Conservation (phyloP, 2,113 vertebrate species). For the Passer montanus region DNA sequence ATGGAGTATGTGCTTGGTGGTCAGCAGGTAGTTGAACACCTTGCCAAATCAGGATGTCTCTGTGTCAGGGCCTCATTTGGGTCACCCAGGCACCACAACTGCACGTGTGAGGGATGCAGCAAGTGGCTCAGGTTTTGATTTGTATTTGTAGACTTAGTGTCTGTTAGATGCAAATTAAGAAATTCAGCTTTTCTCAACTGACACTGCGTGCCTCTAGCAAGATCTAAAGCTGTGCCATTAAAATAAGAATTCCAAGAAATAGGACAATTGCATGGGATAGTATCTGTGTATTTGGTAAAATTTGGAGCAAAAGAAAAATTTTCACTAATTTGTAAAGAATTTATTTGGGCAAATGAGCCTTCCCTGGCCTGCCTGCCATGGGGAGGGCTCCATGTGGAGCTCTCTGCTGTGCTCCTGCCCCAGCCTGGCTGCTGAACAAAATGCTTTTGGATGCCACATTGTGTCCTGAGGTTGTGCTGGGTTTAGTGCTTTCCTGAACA, state of each 20-base stretch:
- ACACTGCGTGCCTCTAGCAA: not conserved
- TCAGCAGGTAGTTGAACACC: not conserved
- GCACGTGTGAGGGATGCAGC: not conserved
- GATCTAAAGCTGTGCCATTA: not conserved
- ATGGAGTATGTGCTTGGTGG: not conserved
- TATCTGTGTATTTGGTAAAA: not conserved
- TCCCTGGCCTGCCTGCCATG: accelerated
- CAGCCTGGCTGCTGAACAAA: accelerated
- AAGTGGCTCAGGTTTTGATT: not conserved
- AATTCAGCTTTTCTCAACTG: not conserved
- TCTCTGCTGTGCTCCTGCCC: accelerated
- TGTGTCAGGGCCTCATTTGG: not conserved
- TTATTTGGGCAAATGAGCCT: not conserved
- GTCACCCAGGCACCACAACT: not conserved
- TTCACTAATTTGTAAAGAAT: not conserved
- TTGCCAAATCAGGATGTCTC: not conserved
- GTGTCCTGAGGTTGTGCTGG: not conserved
- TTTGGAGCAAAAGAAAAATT: accelerated
- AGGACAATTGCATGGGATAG: not conserved
- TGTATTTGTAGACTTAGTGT: not conserved
- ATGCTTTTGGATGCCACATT: not conserved
- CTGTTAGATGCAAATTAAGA: not conserved
- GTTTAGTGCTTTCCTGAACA: not conserved
- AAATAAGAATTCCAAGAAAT: not conserved
- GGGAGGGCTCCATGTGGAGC: not conserved